Base-by-base conservation (phyloP, 2,888 invertebrate species). In the Drosophila diplacantha region DNA sequence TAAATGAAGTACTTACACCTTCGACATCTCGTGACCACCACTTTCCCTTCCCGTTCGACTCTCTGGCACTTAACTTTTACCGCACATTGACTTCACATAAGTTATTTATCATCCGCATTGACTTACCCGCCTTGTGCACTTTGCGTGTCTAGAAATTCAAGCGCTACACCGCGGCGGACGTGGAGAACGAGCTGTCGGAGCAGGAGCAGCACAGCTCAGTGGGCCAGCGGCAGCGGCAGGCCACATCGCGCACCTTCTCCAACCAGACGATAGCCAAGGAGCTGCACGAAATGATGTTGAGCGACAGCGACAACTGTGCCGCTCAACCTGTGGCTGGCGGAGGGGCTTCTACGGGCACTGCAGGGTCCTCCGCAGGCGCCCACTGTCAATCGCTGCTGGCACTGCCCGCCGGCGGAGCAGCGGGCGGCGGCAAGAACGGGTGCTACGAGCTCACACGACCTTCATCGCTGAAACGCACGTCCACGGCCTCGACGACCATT, bases 101-200 rank as follows among this genome's bases (percentile, higher is more conserved):
- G 64, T 54, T 68, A 51, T 60, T 60, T 69, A 52, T 69, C 50
- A 51, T 51, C 60, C 41, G 43, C 58, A 69, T 41, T 68, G 58
- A 38, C 64, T 64, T 67, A 49, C 57, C 49, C 47, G 37, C 43
- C 66, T 43, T 54, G 43, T 65, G 66, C 55, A 54, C 66, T 54
- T 63, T 46, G 66, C 54, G 66, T 63, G 38, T 62, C 55, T 65
- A 87, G 87, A 87, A 87, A 83, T 83, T 86, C 64, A 87, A 87
- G 44, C 86, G 86, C 34, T 87, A 84, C 51, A 86, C 85, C 8
- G 75, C 85, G 26, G 83, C 85, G 9, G 85, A 86, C 58, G 81
- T 86, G n/a, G 87, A 87, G 53, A 83, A 83, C 51, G 86, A 87
- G 46, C 74, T 84, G 22, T 87, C 87, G 7, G 88, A 87, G 63